phyloP scores from a whole-genome alignment of 2,888 invertebrate genomes.

The Atherix ibis region DNA sequence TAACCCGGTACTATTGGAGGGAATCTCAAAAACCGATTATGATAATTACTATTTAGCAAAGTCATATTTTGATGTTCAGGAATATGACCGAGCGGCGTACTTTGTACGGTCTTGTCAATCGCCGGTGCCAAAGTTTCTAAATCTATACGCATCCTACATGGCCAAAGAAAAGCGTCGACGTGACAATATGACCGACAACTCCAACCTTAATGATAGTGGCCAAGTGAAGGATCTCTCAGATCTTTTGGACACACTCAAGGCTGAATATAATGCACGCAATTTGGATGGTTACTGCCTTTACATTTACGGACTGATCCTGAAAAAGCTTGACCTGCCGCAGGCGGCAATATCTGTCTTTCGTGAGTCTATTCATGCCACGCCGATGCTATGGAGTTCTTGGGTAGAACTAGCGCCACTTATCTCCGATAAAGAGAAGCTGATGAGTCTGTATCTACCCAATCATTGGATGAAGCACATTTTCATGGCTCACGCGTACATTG shows the following conservation, averaged over 20 bases:
- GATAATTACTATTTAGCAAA: slow-evolving; percentile 68
- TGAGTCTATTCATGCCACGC: slow-evolving; percentile 60
- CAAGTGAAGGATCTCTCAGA: slow-evolving; percentile 36
- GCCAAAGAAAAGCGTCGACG: slow-evolving; percentile 80
- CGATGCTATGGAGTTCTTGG: slow-evolving; percentile 93
- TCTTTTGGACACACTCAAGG: slow-evolving; percentile 40
- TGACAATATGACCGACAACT: slow-evolving; percentile 58
- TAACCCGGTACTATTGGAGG: slow-evolving; percentile 34
- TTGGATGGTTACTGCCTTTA: slow-evolving; percentile 80
- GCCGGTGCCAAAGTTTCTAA: slow-evolving; percentile 62
- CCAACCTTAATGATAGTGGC: slow-evolving; percentile 29
- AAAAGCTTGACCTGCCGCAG: slow-evolving; percentile 64
- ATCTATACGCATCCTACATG: slow-evolving; percentile 73
- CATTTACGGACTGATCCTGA: slow-evolving; percentile 79
- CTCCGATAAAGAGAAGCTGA: slow-evolving; percentile 60
- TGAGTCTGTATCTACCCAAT: slow-evolving; percentile 51
- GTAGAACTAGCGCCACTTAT: slow-evolving; percentile 76
- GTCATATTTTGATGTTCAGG: slow-evolving; percentile 77
- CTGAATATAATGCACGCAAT: slow-evolving; percentile 41
- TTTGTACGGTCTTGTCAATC: slow-evolving; percentile 56
- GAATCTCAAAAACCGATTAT: slow-evolving; percentile 34
- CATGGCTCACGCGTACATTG: slow-evolving; percentile 74
- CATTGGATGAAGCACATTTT: slow-evolving; percentile 95
- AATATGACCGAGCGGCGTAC: slow-evolving; percentile 74
- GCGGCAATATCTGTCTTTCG: slow-evolving; percentile 67